A percentile compares a stretch with the other conserved stretches of the same genome.
Conservation (phyloP, 2,113 vertebrate genomes). For the Furnarius figulus region DNA sequence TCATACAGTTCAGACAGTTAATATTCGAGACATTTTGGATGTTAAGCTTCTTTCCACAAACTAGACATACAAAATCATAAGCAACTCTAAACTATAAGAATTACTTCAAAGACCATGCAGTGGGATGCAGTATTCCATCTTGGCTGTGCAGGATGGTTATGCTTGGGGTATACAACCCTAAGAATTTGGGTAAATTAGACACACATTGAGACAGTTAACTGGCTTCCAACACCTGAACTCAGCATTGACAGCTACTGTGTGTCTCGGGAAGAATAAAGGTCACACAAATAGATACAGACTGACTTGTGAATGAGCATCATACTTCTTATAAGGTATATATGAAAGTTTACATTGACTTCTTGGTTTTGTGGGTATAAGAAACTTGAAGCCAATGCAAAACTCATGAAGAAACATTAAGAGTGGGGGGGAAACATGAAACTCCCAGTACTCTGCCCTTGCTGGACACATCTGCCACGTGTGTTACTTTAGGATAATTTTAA, state of each 20-base stretch:
- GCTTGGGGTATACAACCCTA: background rate
- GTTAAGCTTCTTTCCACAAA: background rate
- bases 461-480: background rate
- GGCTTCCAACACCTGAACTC: background rate
- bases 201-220: background rate
- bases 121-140: accelerated
- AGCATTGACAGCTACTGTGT: background rate
- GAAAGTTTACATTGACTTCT: background rate
- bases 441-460: background rate
- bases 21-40: background rate
- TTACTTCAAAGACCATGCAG: background rate
- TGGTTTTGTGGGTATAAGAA: background rate
- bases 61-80: background rate
- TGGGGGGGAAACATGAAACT: background rate
- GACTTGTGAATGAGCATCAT: background rate
- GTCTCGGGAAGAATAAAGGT: background rate
- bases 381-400: background rate
- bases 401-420: background rate
- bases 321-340: background rate
- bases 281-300: background rate
- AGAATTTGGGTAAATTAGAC: background rate
- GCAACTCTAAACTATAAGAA: background rate
- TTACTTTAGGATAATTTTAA: background rate
- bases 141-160: background rate
- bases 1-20: background rate